phyloP scores from a whole-genome alignment of 2,797 vertebrate genomes.

The Luscinia luscinia region DNA sequence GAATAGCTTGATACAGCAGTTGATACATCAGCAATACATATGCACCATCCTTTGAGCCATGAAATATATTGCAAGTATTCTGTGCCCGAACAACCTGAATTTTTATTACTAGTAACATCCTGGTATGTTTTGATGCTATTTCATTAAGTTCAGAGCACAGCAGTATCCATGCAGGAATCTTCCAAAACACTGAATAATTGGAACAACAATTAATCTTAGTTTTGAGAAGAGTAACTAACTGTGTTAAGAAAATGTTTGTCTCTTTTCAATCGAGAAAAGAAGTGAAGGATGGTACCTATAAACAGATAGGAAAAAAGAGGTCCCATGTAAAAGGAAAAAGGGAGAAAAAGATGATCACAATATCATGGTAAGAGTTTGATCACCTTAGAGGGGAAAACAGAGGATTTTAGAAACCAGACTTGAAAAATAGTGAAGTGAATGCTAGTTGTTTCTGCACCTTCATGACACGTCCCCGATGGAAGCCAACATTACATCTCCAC shows the following conservation, averaged over 20 bases:
- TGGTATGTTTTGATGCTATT: background rate
- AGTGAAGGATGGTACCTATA: background rate
- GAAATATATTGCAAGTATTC: background rate
- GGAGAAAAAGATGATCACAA: background rate
- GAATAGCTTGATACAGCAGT: background rate
- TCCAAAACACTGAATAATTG: background rate
- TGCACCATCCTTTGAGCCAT: background rate
- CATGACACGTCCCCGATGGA: accelerated
- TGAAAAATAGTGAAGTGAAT: background rate
- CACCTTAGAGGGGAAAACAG: background rate
- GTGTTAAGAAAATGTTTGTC: background rate
- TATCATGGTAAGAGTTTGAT: background rate
- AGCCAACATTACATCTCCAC: background rate
- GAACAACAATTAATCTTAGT: background rate
- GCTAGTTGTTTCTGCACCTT: background rate
- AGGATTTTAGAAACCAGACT: background rate
- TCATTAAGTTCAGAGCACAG: background rate
- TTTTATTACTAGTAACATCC: background rate
- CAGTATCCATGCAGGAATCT: background rate
- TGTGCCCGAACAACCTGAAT: background rate
- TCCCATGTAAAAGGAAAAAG: background rate
- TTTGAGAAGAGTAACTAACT: background rate
- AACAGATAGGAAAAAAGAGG: background rate
- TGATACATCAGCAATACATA: background rate
- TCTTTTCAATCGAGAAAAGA: background rate